phyloP scores from a whole-genome alignment of 2,888 invertebrate species.

The Calameuta filiformis region DNA sequence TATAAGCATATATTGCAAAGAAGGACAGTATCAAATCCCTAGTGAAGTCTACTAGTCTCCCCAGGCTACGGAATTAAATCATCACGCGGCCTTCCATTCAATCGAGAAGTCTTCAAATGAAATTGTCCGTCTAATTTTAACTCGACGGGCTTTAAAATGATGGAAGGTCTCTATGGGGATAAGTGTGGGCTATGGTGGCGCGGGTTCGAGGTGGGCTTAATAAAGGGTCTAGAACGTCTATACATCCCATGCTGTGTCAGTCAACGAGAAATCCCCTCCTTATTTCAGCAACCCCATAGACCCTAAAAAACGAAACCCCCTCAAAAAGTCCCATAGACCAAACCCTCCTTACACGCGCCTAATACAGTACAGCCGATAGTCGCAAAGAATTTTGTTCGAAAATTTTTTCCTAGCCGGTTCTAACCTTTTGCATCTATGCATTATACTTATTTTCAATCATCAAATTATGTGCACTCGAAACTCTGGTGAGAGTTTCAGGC shows the following conservation, averaged over 20 bases:
- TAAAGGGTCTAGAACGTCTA: slow-evolving; percentile 26
- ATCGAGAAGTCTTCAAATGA: slow-evolving; percentile 50
- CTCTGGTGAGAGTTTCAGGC: neutral
- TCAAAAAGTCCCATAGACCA: slow-evolving; percentile 25
- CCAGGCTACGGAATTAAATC: slow-evolving; percentile 49
- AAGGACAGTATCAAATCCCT: neutral
- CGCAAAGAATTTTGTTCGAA: neutral
- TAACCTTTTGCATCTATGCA: neutral
- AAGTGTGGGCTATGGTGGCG: slow-evolving; percentile 18
- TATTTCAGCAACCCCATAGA: neutral
- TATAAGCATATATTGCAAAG: neutral
- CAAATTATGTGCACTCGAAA: neutral
- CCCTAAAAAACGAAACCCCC: slow-evolving; percentile 8
- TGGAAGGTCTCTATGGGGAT: slow-evolving; percentile 57
- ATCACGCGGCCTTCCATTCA: slow-evolving; percentile 34
- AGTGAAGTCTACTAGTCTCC: slow-evolving; percentile 20
- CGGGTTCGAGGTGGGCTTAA: slow-evolving; percentile 29
- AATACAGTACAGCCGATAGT: neutral
- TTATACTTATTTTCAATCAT: neutral
- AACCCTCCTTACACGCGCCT: slow-evolving; percentile 19
- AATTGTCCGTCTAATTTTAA: slow-evolving; percentile 62
- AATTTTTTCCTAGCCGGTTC: neutral
- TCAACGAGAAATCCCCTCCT: slow-evolving; percentile 16
- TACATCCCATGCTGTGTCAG: slow-evolving; percentile 24
- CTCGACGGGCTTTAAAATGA: slow-evolving; percentile 60